Evolutionary conservation across 2,797 vertebrate species (phyloP), one percentile per base, ranked within the genome.

Genomic region (Iguana delicatissima): DNA sequence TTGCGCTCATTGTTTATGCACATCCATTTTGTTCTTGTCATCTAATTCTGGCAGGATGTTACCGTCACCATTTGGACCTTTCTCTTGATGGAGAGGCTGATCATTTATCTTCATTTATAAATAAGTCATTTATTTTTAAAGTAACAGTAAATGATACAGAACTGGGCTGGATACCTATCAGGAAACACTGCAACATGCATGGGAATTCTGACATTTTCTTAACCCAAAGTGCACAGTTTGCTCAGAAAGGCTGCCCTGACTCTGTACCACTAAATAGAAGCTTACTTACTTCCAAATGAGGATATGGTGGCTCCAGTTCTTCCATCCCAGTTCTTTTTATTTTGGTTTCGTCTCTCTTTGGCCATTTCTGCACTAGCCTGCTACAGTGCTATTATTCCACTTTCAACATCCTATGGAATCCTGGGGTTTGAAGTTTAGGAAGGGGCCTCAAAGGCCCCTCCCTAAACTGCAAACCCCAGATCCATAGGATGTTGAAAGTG

Each of bases 21-120:
- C 29, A 69, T 80, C 46, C 32, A 55, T 81, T 55, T 72, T 55
- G 26, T 69, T 57, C 50, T 46, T 14, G 85, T 46, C 57, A n/a
- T 79, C 29, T 81, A 42, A 81, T 81, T 81, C 79, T 81, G 50
- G 29, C 55, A 79, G 79, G 80, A 26, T 14, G 7, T 81, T 81
- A 1, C 26, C 52, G 29, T 57, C 87, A 72, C 29, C 18, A 10
- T 50, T 85, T 85, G 64, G 84, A 85, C 52, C 26, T 72, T 72
- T 69, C 46, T 52, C 29, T 72, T 85, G 42, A 72, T 52, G 64
- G 18, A n/a, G 16, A n/a, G 29, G 52, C 20, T 52, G 64, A 5
- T 85, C 42, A 46, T 83, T 50, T 79, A 50, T 79, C 42, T 79
- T 79, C 77, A 79, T 82, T 85, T 85, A 85, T 85, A 69, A 52